Evolutionary conservation across 2,797 vertebrate genomes (phyloP).

Genomic region (Cyclura pinguis): DNA sequence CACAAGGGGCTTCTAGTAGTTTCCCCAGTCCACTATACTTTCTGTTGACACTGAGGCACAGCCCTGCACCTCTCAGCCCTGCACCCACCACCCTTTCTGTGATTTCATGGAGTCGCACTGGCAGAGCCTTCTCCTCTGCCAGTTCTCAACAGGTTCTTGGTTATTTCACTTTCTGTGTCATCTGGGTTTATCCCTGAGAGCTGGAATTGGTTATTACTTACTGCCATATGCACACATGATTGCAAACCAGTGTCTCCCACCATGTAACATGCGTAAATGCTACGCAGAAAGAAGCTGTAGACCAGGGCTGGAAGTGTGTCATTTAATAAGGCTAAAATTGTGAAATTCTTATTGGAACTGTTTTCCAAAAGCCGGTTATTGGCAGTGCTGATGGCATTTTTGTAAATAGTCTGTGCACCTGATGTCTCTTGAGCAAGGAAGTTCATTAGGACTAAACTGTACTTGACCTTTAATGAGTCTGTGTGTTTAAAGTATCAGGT

Average conservation of each 20-base stretch:
- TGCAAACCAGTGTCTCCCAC: not conserved
- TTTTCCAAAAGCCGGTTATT: not conserved
- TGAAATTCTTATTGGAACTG: conserved; percentile 1
- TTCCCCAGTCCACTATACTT: too few species aligned
- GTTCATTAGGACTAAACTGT: not conserved
- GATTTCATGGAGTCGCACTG: too few species aligned
- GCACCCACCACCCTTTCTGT: too few species aligned
- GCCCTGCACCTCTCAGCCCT: too few species aligned
- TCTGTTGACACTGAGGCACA: too few species aligned
- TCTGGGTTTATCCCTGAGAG: not conserved
- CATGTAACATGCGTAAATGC: not conserved
- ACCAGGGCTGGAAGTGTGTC: not conserved
- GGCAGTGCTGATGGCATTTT: conserved; percentile 1
- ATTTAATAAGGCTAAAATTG: not conserved
- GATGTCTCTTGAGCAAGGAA: conserved; percentile 16
- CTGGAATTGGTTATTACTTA: not conserved
- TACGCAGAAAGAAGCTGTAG: not conserved
- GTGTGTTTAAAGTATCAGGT: not conserved
- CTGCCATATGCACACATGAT: not conserved
- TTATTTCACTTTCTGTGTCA: too few species aligned
- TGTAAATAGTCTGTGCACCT: not conserved
- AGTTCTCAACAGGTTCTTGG: too few species aligned
- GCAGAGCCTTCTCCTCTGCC: too few species aligned
- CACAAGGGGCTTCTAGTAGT: too few species aligned
- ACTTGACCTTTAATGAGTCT: not conserved